Conservation (phyloP, 2,113 vertebrate species). For the Myxocyprinus asiaticus region DNA sequence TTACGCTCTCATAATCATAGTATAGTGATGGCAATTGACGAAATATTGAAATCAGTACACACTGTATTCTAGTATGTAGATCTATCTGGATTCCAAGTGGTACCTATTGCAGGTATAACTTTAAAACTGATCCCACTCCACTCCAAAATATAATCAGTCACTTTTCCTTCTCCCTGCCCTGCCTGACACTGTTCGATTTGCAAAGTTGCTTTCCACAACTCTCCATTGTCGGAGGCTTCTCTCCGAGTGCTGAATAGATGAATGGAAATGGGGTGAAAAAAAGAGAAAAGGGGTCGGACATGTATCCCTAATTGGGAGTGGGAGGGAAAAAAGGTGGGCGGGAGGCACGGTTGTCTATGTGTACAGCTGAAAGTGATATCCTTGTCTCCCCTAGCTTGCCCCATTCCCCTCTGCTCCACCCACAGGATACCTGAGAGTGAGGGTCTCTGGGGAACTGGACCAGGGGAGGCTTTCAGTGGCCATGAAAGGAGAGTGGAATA, state of each 20-base stretch:
- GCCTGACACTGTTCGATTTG: constrained; percentile 49
- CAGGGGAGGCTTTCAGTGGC: constrained; percentile 78
- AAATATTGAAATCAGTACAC: background rate
- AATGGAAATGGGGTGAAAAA: background rate
- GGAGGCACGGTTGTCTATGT: constrained; percentile 51
- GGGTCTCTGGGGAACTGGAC: constrained; percentile 80
- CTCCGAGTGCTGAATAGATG: constrained; percentile 60
- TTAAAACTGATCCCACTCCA: too few species aligned
- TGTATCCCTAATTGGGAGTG: constrained; percentile 64
- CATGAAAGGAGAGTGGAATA: constrained; percentile 78
- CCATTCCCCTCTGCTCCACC: constrained; percentile 81
- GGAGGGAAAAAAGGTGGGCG: constrained; percentile 52
- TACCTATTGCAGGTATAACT: too few species aligned
- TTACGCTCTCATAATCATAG: background rate
- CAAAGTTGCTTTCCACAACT: constrained; percentile 60
- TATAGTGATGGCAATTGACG: too few species aligned
- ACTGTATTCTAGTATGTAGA: too few species aligned
- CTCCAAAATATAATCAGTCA: background rate
- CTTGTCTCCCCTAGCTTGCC: constrained; percentile 81
- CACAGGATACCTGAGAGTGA: constrained; percentile 78
- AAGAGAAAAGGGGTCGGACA: constrained; percentile 41
- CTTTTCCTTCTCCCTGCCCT: background rate
- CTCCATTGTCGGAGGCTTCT: constrained; percentile 61
- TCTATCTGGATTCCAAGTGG: too few species aligned
- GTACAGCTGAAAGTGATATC: constrained; percentile 74